Base-by-base conservation (phyloP, 2,113 vertebrate species). In the Ptyas mucosa region DNA sequence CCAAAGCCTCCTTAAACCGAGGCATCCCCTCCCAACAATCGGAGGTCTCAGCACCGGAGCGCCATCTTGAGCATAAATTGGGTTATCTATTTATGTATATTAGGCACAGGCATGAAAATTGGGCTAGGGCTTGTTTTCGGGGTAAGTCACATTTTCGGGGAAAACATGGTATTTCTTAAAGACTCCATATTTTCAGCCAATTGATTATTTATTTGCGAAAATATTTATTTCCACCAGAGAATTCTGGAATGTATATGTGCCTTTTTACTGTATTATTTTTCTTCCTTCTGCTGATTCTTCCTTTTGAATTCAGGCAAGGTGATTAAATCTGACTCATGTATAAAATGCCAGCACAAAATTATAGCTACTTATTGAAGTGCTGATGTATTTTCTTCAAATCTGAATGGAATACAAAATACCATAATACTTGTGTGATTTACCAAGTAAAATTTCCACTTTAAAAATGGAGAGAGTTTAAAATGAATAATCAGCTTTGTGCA, bases 341-440 rank as follows among this genome's bases (percentile, higher is more conserved):
- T 24, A 94, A 29, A 87, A 94, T 93, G 86, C 0, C 81, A 8
- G 91, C 89, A 94, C 10, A 94, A 93, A 90, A 94, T 94, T 92
- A 94, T 51, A 52, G n/a, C 55, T 3, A 69, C 53, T 6, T 46
- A 4, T 94, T 58, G 87, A 88, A 87, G 89, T 0, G 51, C 86
- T 89, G n/a, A 86, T 21, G 89, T 3, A 12, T 39, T 15, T 29
- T 92, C 26, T 53, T 53, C 39, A 11, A 39, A 39, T 21, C 39
- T 58, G 43, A 90, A 94, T 85, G 88, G 58, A 95, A 20, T 58
- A 69, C 0, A 46, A 26, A 9, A 55, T 49, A n/a, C 18, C 6
- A 75, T 81, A 46, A 9, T 4, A 29, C 29, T 46, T 57, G 55
- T 51, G 49, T 43, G 81, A 53, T 88, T 49, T 54, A 57, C 51